Evolutionary conservation across 2,888 invertebrate species (phyloP), one percentile per base, ranked within the genome.

Genomic region (Pogonocherus hispidulus): DNA sequence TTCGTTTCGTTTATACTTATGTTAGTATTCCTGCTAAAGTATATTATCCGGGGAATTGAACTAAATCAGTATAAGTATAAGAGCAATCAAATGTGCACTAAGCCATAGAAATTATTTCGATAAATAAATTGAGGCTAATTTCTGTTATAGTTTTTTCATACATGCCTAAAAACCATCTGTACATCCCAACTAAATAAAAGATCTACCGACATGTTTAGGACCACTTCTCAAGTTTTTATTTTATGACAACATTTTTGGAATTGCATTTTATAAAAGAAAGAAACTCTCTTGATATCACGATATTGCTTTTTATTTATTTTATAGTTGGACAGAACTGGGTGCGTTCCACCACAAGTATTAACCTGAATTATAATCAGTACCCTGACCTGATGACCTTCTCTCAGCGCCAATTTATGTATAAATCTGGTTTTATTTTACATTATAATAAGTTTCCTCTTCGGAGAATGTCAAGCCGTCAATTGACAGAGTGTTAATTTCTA

Each of bases 321-420:
- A 35, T 55, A 65, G 27, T 66, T 47, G 64, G 66, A 68, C 62
- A 46, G n/a, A 51, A 54, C 65, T 71, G 70, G 65, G 68, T 68
- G 67, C 62, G 68, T 62, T 71, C 65, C 65, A 60, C 51, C 56
- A 41, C n/a, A 66, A 56, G 41, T 67, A 67, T 60, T 63, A 71
- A 68, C 73, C 72, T 71, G 74, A 76, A 77, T 76, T 73, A 71
- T 69, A 71, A 76, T 49, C 63, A 72, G 77, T 73, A 63, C 77
- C 78, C 77, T 78, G 78, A 78, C 78, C 76, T 73, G 76, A 70
- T 76, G 73, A 74, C 70, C 74, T 70, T 74, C 60, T 55, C 32
- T 41, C 54, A 63, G 59, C 62, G 64, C 59, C 60, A 64, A 70
- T 67, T 60, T 57, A 60, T 66, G 66, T 57, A 57, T 6, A 63